phyloP scores from a whole-genome alignment of 2,113 vertebrate genomes.

The Cinclus cinclus region DNA sequence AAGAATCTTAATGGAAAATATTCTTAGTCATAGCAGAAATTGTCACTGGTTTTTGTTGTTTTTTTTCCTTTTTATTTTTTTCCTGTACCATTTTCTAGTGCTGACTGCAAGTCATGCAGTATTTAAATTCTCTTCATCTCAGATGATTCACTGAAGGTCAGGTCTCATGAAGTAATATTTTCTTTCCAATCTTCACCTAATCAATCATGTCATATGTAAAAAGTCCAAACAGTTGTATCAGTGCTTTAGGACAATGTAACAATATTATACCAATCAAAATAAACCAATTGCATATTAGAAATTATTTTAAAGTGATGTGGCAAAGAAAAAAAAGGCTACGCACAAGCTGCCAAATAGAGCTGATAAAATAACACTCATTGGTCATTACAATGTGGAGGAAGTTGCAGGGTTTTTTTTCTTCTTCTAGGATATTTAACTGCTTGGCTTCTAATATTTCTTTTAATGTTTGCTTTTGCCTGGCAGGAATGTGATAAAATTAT shows the following conservation, averaged over 20 bases:
- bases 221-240: not conserved
- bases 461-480: constrained; percentile 64
- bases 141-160: constrained; percentile 55
- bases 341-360: not conserved
- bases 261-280: constrained; percentile 25
- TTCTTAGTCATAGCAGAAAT: constrained; percentile 33
- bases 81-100: not conserved
- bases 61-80: too few species aligned
- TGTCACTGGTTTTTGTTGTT: not conserved
- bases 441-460: constrained; percentile 60
- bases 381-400: constrained; percentile 2
- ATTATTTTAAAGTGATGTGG: constrained; percentile 24
- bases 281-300: constrained; percentile 8
- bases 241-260: not conserved
- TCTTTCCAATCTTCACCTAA: constrained; percentile 41
- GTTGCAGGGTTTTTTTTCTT: not conserved
- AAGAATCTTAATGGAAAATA: not conserved
- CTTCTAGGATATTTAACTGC: constrained; percentile 40
- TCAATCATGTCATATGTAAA: constrained; percentile 38
- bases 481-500: constrained; percentile 68
- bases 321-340: not conserved
- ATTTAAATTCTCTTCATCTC: constrained; percentile 40
- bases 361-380: not conserved
- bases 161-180: constrained; percentile 39
- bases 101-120: constrained; percentile 7